Base-by-base conservation (phyloP, 2,888 invertebrate species). In the Eumacrocentrus americanus region DNA sequence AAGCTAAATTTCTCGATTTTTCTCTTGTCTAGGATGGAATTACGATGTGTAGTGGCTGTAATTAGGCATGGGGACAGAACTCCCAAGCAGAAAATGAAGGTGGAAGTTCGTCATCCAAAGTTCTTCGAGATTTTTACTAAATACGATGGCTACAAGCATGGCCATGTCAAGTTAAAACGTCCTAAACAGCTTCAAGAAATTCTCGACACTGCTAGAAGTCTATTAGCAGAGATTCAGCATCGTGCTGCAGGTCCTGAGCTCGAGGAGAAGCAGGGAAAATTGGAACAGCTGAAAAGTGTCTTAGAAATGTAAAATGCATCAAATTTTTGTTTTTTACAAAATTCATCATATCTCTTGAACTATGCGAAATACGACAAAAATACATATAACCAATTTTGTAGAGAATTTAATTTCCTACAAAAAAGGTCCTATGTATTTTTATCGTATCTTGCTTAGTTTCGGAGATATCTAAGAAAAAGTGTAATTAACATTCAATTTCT, bases 11-110 rank as follows among this genome's bases (percentile, higher is more conserved):
- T 35, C 50, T 11, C 22, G 29, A 20, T 61, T 56, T 62, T 44
- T 44, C 48, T 51, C 48, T 44, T 57, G 64, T 60, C 23, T 50
- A 88, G 87, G 88, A 91, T 91, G 90, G 91, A 91, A 78, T 80
- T 91, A 60, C 85, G 99, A 25, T 98, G 98, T 81, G 98, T 99
- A 2, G 95, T 98, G 38, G 99, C 94, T 20, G 94, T 99, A 4
- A 98, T 99, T 63, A 84, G 99, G 61, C 99, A 99, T 77, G 99
- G 99, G 0, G 99, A 99, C 81, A 85, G 99, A 67, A 99, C 99
- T 11, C 99, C 99, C 0, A 99, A 99, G 80, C 99, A 99, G 83
- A 99, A 99, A 84, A 99, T 99, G 98, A 99, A 99, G 82, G 98
- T 98, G 68, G 98, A 98, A 86, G 98, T 98, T 11, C 86, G 96